phyloP scores from a whole-genome alignment of 2,888 invertebrate genomes.

The Epirrita christyi region DNA sequence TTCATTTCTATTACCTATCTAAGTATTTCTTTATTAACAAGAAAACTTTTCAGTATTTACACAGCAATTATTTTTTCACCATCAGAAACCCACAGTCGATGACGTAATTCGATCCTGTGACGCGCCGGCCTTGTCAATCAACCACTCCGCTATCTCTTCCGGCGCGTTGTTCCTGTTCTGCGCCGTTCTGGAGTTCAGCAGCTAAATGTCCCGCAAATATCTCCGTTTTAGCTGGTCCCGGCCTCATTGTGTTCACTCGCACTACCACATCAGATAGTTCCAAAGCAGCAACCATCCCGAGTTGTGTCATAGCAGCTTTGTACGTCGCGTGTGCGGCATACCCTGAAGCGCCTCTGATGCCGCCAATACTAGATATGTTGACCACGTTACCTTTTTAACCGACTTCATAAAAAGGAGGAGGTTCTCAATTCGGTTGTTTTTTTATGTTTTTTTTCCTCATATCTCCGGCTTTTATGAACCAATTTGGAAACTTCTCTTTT shows the following conservation, averaged over 20 bases:
- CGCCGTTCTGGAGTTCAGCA: constrained; percentile 10
- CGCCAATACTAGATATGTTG: constrained; percentile 55
- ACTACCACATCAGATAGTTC: constrained; percentile 84
- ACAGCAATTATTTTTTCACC: constrained; percentile 4
- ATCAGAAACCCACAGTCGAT: constrained; percentile 67
- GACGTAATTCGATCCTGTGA: constrained; percentile 37
- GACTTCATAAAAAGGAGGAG: no score
- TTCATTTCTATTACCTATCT: no score
- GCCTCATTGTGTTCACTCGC: constrained; percentile 88
- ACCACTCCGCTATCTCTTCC: constrained; percentile 32
- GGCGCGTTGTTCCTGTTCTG: constrained; percentile 28
- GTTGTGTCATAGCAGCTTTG: constrained; percentile 90
- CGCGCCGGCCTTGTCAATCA: constrained; percentile 28
- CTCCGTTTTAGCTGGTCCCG: constrained; percentile 86
- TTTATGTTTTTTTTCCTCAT: no score
- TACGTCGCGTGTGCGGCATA: constrained; percentile 85
- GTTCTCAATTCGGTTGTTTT: no score
- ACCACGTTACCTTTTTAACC: constrained; percentile 58
- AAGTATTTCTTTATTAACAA: no score
- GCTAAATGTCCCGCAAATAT: constrained; percentile 22
- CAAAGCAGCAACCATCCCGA: constrained; percentile 88
- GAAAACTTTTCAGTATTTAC: not conserved
- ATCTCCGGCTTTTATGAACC: no score
- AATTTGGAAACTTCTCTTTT: no score
- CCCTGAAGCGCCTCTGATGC: not conserved